Evolutionary conservation across 2,797 vertebrate species (phyloP), one percentile per base, ranked within the genome.

Genomic region (Fundulus diaphanus): DNA sequence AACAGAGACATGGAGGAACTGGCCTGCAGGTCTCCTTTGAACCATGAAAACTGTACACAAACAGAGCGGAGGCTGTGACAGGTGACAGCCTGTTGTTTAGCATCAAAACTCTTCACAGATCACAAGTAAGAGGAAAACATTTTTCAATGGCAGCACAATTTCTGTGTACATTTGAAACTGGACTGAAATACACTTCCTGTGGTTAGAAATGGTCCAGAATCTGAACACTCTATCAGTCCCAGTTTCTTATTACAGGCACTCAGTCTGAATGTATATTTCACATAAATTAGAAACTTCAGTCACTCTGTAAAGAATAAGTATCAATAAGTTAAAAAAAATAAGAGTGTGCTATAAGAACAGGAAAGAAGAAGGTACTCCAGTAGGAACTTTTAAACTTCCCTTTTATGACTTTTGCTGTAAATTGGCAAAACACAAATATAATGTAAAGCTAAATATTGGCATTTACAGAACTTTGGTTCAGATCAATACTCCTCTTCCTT

Each of bases 21-120:
- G 40, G 90, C 66, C 22, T 22, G 72, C 85, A 80, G 78, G 89
- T 87, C 85, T 74, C 74, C 77, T 57, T 22, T 67, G 69, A 82
- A 68, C 61, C 51, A 3, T 40, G 63, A 68, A 75, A 66, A 65
- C 33, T 52, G 69, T 37, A 90, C 81, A 87, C 79, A 88, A 86
- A 85, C 66, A 88, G 44, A 87, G 76, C 73, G 16, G 78, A 72
- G 74, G 74, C 49, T 18, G 73, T 48, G 15, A 66, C 16, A 9
- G 54, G 76, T 57, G 61, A 22, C 48, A 51, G 18, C 63, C 24
- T 27, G 4, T 66, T 66, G 63, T 66, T 66, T 44, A 66, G 6
- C 63, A 66, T 66, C 63, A 42, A 44, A 66, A 66, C 24, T 66
- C 13, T 4, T 42, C 40, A 12, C 20, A 46, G 22, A 12, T 31